Evolutionary conservation across 2,113 vertebrate species (phyloP).

Genomic region (Patagioenas fasciata): DNA sequence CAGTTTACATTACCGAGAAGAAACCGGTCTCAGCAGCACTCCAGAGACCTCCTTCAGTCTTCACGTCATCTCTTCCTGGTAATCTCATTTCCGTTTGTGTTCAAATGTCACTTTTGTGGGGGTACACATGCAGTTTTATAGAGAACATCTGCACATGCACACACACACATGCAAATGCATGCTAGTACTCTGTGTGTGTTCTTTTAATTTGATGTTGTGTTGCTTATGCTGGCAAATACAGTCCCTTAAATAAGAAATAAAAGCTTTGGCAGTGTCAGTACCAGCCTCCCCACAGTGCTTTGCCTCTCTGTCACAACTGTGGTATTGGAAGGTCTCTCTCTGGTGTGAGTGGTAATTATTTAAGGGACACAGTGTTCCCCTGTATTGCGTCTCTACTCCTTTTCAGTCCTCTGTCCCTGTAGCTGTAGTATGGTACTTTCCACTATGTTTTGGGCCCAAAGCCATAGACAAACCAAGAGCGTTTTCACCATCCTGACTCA

Average conservation of each 20-base stretch:
- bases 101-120: background rate
- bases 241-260: background rate
- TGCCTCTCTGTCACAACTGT: background rate
- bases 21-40: background rate
- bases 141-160: background rate
- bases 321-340: background rate
- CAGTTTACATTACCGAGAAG: background rate
- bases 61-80: slow-evolving; percentile 22
- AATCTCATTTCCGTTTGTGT: background rate
- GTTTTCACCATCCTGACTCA: background rate
- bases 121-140: background rate
- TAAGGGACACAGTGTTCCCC: background rate
- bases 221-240: background rate
- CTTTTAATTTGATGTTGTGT: background rate
- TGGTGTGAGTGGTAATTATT: background rate
- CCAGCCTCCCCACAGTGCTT: background rate
- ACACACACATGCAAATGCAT: background rate
- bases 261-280: background rate
- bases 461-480: background rate
- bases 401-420: background rate
- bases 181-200: background rate
- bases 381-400: background rate
- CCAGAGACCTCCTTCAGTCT: background rate
- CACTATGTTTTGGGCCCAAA: background rate
- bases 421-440: background rate